Conservation (phyloP, 1,140 invertebrate species). For the Bathynomus jamesi region DNA sequence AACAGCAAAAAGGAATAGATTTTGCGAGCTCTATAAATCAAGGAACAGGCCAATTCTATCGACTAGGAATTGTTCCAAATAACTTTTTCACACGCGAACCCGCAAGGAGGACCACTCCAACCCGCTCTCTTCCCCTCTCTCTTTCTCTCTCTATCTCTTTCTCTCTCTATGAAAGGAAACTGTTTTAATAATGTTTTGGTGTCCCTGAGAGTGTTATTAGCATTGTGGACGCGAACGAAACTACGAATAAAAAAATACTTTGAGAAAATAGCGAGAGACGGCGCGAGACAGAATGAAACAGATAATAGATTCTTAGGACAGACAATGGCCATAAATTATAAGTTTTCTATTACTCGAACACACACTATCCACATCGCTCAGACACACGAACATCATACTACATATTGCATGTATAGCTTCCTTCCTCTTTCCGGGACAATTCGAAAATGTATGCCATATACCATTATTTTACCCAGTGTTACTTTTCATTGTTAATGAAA, state of each 20-base stretch:
- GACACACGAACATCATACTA: too few relatives aligned
- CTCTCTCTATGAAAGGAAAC: neutral
- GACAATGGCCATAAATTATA: neutral
- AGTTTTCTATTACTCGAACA: neutral
- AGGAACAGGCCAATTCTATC: neutral
- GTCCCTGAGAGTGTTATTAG: neutral
- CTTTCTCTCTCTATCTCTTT: too few relatives aligned
- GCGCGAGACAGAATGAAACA: neutral
- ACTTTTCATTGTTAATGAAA: too few relatives aligned
- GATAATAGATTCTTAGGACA: neutral
- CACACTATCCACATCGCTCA: neutral
- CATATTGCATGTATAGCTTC: too few relatives aligned
- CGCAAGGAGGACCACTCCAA: neutral
- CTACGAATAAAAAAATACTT: neutral
- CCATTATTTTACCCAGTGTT: too few relatives aligned
- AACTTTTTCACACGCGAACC: neutral
- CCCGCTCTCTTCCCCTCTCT: neutral
- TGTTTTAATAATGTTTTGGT: neutral
- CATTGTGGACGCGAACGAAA: neutral
- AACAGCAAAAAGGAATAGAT: conserved; percentile 1
- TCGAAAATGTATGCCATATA: too few relatives aligned
- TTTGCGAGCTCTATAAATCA: neutral
- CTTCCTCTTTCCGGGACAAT: too few relatives aligned
- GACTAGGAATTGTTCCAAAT: neutral
- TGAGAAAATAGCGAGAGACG: neutral